Conservation (phyloP, 2,113 vertebrate species). For the Lota lota region DNA sequence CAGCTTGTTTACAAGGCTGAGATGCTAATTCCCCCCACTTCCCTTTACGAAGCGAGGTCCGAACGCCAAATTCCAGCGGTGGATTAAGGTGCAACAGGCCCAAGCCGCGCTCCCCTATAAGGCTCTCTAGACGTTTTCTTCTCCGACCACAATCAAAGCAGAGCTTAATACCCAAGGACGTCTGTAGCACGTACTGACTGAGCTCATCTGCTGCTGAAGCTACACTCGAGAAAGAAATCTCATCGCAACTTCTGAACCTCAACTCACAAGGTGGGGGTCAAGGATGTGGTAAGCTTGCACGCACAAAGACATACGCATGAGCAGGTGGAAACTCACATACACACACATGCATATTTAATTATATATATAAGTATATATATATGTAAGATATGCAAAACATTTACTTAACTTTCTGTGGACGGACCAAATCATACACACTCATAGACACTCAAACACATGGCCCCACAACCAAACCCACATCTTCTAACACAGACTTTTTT, state of each 20-base stretch:
- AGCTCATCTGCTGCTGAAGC: conserved; percentile 34
- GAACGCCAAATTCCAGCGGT: conserved; percentile 45
- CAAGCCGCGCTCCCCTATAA: conserved; percentile 56
- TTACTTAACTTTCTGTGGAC: too few species aligned
- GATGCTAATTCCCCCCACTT: conserved; percentile 24
- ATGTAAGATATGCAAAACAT: too few species aligned
- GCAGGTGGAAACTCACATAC: neutral
- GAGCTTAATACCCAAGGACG: neutral
- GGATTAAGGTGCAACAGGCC: conserved; percentile 59
- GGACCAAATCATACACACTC: neutral
- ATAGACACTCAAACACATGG: neutral
- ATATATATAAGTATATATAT: too few species aligned
- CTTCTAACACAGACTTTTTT: too few species aligned
- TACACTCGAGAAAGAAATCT: neutral
- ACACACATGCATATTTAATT: neutral
- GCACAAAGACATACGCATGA: neutral
- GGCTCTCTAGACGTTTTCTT: conserved; percentile 27
- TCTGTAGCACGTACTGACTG: neutral
- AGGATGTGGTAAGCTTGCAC: neutral
- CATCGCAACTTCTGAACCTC: neutral
- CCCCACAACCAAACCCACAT: too few species aligned
- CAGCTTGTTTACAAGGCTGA: conserved; percentile 17
- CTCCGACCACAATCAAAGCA: conserved; percentile 25
- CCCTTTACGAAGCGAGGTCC: conserved; percentile 27
- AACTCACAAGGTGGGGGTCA: too few species aligned